Percentiles rank a stretch among this genome's conserved stretches.
Evolutionary conservation across 2,888 invertebrate species (phyloP).

Genomic region (Pollenia labialis): DNA sequence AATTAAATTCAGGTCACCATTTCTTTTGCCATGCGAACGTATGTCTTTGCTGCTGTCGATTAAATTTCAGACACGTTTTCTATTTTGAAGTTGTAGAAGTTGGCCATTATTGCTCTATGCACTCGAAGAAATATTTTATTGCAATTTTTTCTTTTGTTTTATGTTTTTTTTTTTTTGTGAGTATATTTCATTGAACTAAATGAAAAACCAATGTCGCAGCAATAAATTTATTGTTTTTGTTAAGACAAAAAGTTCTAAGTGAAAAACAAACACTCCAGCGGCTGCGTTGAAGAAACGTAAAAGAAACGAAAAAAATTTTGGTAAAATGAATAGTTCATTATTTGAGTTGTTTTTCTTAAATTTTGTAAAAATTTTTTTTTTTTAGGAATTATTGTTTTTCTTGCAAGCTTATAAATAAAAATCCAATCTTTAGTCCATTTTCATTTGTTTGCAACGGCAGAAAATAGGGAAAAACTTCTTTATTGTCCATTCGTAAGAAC

Average conservation of each 20-base stretch:
- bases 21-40: conserved; percentile 27
- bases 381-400: conserved; percentile 31
- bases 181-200: conserved; percentile 68
- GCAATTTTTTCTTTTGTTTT: not conserved
- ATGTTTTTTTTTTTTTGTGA: not conserved
- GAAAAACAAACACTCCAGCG: conserved; percentile 49
- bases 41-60: conserved; percentile 56
- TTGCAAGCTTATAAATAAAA: conserved; percentile 54
- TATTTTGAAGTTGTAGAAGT: conserved; percentile 42
- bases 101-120: conserved; percentile 43
- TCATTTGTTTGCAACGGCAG: conserved; percentile 31
- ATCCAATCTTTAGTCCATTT: conserved; percentile 49
- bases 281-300: conserved; percentile 19
- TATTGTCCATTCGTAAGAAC: conserved; percentile 48
- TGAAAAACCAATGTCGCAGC: conserved; percentile 76
- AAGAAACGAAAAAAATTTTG: not conserved
- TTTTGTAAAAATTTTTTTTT: not conserved
- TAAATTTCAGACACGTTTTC: conserved; percentile 70
- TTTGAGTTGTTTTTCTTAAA: conserved; percentile 46
- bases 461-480: conserved; percentile 29
- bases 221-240: conserved; percentile 77
- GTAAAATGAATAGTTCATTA: conserved; percentile 61
- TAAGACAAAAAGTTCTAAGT: conserved; percentile 64
- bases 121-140: conserved; percentile 59
- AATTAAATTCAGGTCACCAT: conserved; percentile 63